These are phyloP conservation scores for Heliconius ethilla DNA, from an alignment of 2,888 invertebrate genomes.

Conservation along the genomic window DNA sequence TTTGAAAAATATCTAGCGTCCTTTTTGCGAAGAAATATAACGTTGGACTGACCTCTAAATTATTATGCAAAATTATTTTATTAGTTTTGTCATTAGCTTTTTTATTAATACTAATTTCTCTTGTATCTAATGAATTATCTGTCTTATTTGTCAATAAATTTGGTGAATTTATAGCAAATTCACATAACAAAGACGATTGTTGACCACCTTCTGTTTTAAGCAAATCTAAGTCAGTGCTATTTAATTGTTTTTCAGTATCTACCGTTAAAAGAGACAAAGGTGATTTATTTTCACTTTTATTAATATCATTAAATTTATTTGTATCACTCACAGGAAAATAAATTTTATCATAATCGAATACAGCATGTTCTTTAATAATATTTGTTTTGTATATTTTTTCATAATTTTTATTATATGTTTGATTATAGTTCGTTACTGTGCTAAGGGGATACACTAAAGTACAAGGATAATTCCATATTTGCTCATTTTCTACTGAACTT, in stretches of 20 bases:
- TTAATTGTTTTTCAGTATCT: slow-evolving; percentile 59
- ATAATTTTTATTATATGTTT: not conserved
- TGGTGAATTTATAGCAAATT: slow-evolving; percentile 46
- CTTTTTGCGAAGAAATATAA: slow-evolving; percentile 59
- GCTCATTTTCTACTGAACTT: slow-evolving; percentile 34
- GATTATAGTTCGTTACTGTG: slow-evolving; percentile 12
- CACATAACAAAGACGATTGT: slow-evolving; percentile 44
- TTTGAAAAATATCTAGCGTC: slow-evolving; percentile 41
- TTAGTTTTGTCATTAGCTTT: slow-evolving; percentile 28
- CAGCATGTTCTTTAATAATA: not conserved
- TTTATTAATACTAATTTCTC: slow-evolving; percentile 8
- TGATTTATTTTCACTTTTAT: slow-evolving; percentile 47
- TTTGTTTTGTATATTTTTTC: not conserved
- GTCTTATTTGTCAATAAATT: slow-evolving; percentile 16
- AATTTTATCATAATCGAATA: slow-evolving; percentile 4
- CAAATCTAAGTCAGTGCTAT: slow-evolving; percentile 57
- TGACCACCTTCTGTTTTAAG: slow-evolving; percentile 46
- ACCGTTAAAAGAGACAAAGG: slow-evolving; percentile 49
- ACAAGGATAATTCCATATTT: slow-evolving; percentile 25
- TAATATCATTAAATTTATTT: not conserved
- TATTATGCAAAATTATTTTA: not conserved
- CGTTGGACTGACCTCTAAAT: slow-evolving; percentile 45
- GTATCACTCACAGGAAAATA: slow-evolving; percentile 2
- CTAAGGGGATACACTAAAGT: slow-evolving; percentile 35
- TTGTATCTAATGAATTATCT: not conserved